Conservation (phyloP, 2,888 invertebrate genomes). For the Caenorhabditis imperialis region DNA sequence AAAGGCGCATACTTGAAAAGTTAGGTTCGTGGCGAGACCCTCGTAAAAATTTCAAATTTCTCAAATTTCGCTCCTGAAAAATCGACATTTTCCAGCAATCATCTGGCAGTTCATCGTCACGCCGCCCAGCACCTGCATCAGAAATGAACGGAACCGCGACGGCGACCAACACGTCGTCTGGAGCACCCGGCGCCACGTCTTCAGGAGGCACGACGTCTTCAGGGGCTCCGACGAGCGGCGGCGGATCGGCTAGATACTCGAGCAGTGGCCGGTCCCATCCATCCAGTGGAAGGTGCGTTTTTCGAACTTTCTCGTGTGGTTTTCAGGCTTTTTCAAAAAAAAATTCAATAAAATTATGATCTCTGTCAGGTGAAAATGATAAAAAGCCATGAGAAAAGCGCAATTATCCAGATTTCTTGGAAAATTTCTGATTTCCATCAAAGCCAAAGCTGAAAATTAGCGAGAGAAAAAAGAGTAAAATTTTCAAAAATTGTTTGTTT, state of each 20-base stretch:
- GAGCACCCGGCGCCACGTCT: slow-evolving; percentile 8
- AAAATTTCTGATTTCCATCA: not conserved
- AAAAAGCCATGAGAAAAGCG: slow-evolving; percentile 5
- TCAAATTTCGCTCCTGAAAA: not conserved
- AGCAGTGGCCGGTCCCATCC: slow-evolving; percentile 41
- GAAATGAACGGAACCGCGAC: slow-evolving; percentile 55
- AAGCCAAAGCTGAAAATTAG: not conserved
- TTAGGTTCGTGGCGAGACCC: too few relatives aligned
- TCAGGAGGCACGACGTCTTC: slow-evolving; percentile 23
- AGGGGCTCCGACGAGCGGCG: slow-evolving; percentile 22
- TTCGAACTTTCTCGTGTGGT: slow-evolving; percentile 6
- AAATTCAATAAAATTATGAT: slow-evolving; percentile 5
- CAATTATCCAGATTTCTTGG: not conserved
- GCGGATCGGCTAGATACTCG: slow-evolving; percentile 38
- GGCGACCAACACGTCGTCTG: slow-evolving; percentile 1
- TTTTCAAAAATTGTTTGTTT: slow-evolving; percentile 50
- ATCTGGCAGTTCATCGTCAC: slow-evolving; percentile 25
- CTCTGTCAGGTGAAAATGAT: not conserved
- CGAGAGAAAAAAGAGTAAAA: not conserved
- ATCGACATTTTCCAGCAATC: slow-evolving; percentile 22
- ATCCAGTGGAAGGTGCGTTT: slow-evolving; percentile 37
- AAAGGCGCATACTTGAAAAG: too few relatives aligned
- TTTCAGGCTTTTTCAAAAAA: too few relatives aligned
- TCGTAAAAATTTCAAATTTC: not conserved
- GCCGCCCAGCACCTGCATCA: slow-evolving; percentile 22